A percentile compares a stretch with the other conserved stretches of the same genome.
Evolutionary conservation across 2,888 invertebrate species (phyloP).

Genomic region (Torymus tubicola): DNA sequence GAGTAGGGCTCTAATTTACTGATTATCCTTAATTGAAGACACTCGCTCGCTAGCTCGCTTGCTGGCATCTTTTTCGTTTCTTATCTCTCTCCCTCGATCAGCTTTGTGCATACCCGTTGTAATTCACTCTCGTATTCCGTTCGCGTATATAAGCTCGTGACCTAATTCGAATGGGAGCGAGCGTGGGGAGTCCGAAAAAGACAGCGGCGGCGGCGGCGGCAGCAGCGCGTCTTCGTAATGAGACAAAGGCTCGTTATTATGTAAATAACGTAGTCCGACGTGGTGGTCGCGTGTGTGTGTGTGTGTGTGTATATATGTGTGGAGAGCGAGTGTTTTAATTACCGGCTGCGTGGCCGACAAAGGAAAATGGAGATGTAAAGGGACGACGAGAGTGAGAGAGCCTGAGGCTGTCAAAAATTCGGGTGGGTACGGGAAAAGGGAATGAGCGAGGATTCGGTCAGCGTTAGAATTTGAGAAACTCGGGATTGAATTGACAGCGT

Average conservation of each 20-base stretch:
- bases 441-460: too few species aligned
- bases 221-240: slow-evolving; percentile 17
- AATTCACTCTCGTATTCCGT: slow-evolving; percentile 50
- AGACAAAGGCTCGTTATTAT: slow-evolving; percentile 43
- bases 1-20: slow-evolving; percentile 68
- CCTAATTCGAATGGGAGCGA: slow-evolving; percentile 43
- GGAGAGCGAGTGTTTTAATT: too few species aligned
- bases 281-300: not conserved
- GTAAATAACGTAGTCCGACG: slow-evolving; percentile 29
- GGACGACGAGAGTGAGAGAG: too few species aligned
- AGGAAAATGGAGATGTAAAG: too few species aligned
- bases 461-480: too few species aligned
- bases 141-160: slow-evolving; percentile 21
- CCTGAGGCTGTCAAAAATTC: too few species aligned
- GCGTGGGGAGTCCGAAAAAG: slow-evolving; percentile 24
- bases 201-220: not conserved
- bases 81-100: slow-evolving; percentile 45
- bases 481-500: too few species aligned
- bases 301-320: too few species aligned
- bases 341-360: too few species aligned
- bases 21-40: slow-evolving; percentile 74
- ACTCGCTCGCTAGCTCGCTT: not conserved
- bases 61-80: not conserved
- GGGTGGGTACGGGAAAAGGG: too few species aligned
- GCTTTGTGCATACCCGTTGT: slow-evolving; percentile 35